Conservation (phyloP, 2,113 vertebrate genomes). For the Pipra filicauda region DNA sequence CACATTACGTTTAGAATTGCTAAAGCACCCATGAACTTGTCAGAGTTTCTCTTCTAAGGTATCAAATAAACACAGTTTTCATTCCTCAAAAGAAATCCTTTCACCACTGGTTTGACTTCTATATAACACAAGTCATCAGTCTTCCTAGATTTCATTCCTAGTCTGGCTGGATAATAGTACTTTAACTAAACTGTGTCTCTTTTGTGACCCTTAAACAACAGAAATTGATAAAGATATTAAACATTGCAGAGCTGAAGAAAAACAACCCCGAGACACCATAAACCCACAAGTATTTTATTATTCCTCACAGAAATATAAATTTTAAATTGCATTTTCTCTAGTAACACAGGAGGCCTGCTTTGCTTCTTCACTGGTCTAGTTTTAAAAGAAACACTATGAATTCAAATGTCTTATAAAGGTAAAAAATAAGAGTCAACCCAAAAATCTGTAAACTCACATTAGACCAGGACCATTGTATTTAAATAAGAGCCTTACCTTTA, state of each 20-base stretch:
- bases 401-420: background rate
- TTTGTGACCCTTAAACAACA: background rate
- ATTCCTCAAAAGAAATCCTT: background rate
- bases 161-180: background rate
- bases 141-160: background rate
- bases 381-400: background rate
- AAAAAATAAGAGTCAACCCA: background rate
- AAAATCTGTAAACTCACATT: background rate
- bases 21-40: background rate
- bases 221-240: background rate
- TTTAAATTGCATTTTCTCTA: background rate
- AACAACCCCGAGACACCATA: background rate
- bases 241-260: background rate
- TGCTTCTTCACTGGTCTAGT: background rate
- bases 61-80: background rate
- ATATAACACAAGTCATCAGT: background rate
- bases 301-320: background rate
- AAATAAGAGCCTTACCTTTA: background rate
- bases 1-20: background rate
- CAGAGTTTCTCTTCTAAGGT: background rate
- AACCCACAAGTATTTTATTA: background rate
- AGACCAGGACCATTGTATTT: background rate
- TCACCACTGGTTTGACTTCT: background rate
- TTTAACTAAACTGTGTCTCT: background rate
- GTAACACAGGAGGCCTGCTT: background rate